Conservation (phyloP, 2,888 invertebrate genomes). For the Malacosoma neustria region DNA sequence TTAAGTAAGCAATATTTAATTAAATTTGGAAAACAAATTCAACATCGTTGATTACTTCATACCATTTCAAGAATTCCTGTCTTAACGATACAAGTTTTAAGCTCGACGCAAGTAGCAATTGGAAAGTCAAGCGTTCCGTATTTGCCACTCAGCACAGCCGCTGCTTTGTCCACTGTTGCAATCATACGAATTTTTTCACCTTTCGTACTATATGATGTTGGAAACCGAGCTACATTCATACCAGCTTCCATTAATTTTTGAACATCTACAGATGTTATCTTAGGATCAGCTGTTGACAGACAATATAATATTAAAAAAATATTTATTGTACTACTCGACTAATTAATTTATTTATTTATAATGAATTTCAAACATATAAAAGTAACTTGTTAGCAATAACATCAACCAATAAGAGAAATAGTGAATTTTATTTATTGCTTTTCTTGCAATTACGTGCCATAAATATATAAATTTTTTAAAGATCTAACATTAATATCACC, state of each 20-base stretch:
- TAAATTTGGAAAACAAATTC: too few species aligned
- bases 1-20: too few species aligned
- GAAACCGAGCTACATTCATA: conserved; percentile 54
- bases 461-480: too few species aligned
- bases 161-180: conserved; percentile 39
- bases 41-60: background rate
- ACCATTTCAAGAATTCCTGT: conserved; percentile 69
- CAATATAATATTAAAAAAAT: too few species aligned
- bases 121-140: conserved; percentile 72
- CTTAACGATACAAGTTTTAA: conserved; percentile 89
- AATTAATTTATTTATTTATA: too few species aligned
- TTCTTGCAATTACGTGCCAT: too few species aligned
- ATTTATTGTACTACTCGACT: too few species aligned
- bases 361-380: too few species aligned
- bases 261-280: conserved; percentile 39
- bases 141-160: conserved; percentile 70
- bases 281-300: conserved; percentile 23
- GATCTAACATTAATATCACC: too few species aligned
- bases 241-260: conserved; percentile 63
- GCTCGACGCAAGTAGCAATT: conserved; percentile 87
- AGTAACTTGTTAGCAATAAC: too few species aligned
- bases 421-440: too few species aligned
- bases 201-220: conserved; percentile 29
- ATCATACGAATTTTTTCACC: conserved; percentile 37
- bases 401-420: too few species aligned